Evolutionary conservation across 2,113 vertebrate species (phyloP), one percentile per base, ranked within the genome.

Genomic region (Cephalopholis sonnerati): DNA sequence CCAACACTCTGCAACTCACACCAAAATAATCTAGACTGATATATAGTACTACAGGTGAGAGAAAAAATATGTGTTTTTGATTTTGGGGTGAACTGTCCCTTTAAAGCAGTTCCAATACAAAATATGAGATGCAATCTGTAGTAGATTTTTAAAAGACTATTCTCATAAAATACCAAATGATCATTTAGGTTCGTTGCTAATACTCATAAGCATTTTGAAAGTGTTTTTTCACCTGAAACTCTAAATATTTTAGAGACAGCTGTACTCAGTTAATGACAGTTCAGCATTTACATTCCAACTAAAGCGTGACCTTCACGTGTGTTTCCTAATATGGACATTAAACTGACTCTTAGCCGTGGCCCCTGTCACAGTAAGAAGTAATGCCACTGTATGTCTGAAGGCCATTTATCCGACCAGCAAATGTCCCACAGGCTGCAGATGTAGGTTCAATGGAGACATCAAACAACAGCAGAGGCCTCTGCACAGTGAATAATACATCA

Each of bases 401-500:
- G 63, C 48, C 50, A 32, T 65, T 16, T 48, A 48, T 55, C 25
- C 41, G 74, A 80, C 24, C 41, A 59, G 67, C 15, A 51, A 44
- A 79, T 18, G 36, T 25, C 46, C 25, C 7, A 51, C 66, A 71
- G 53, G 16, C 58, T 74, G 65, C 46, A 82, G 39, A 44, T 71
- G 16, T 3, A 64, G 20, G 24, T 80, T 77, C 44, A 76, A 41
- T 5, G 58, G 39, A 69, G 69, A 53, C 39, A 59, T 62, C 48
- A 68, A 79, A 79, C 54, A 68, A 74, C 77, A 89, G 61, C 72
- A 44, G 64, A 83, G 36, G 62, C 66, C 46, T 71, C 24, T 55
- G 63, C 20, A 0, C 17, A 6, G 53, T 82, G 64, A 89, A 74
- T 82, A 76, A 85, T 73, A 74, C 57, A 88, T 83, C 66, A 83